These are phyloP conservation scores for Drosophila chauvacae DNA, from an alignment of 1,140 invertebrate genomes.

Conservation along the genomic window DNA sequence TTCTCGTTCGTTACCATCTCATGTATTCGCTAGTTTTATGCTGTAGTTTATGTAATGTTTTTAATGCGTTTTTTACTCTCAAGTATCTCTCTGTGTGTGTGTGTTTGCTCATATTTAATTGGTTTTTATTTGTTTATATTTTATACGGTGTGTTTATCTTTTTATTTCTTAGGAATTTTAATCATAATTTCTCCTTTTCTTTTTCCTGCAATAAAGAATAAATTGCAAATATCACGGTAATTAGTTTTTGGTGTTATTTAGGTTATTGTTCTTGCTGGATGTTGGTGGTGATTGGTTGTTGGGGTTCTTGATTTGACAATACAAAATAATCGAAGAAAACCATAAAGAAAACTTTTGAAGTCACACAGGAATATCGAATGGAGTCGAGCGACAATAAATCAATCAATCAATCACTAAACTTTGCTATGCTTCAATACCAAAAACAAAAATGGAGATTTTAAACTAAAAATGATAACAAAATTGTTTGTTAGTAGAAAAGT, in stretches of 20 bases:
- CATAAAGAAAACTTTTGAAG: constrained; percentile 13
- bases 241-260: constrained; percentile 42
- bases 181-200: constrained; percentile 84
- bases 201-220: constrained; percentile 83
- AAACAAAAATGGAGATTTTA: neutral
- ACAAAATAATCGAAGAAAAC: constrained; percentile 19
- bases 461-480: constrained; percentile 25
- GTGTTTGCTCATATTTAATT: constrained; percentile 53
- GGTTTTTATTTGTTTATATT: constrained; percentile 35
- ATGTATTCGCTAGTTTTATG: constrained; percentile 57
- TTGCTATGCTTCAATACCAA: constrained; percentile 40
- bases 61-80: constrained; percentile 47
- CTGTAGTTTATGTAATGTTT: constrained; percentile 58
- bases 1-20: constrained; percentile 35
- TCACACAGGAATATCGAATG: constrained; percentile 12
- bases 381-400: constrained; percentile 38
- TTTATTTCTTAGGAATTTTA: constrained; percentile 76
- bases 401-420: constrained; percentile 43
- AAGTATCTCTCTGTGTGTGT: constrained; percentile 29
- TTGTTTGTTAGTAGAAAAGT: constrained; percentile 56
- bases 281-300: constrained; percentile 22
- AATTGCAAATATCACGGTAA: constrained; percentile 62
- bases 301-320: constrained; percentile 6
- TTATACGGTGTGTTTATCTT: constrained; percentile 49
- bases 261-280: constrained; percentile 25